Percentiles rank a stretch among this genome's conserved stretches.
Evolutionary conservation across 2,113 vertebrate species (phyloP).

Genomic region (Charadrius vociferus): DNA sequence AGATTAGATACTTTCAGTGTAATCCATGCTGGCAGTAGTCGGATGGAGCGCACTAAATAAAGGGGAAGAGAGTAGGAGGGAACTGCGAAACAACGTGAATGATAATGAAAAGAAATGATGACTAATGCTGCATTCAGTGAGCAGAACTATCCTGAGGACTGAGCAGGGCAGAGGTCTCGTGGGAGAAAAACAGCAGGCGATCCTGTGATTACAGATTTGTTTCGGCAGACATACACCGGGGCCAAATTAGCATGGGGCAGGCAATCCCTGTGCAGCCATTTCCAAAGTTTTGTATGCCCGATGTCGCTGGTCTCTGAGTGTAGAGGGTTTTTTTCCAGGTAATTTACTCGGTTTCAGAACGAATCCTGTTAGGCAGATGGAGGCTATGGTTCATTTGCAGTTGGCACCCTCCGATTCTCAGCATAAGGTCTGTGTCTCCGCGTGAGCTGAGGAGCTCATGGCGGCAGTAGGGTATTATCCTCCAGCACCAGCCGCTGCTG

Average conservation of each 20-base stretch:
- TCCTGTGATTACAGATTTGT: slow-evolving; percentile 20
- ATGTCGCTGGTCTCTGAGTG: background rate
- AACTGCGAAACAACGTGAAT: background rate
- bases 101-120: slow-evolving; percentile 36
- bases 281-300: background rate
- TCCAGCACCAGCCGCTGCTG: background rate
- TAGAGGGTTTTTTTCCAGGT: background rate
- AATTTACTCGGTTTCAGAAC: background rate
- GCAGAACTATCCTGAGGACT: slow-evolving; percentile 26
- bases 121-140: slow-evolving; percentile 21
- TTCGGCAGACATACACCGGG: accelerated
- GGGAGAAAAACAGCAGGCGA: background rate
- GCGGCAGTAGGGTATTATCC: background rate
- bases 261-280: background rate
- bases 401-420: background rate
- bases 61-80: slow-evolving; percentile 23
- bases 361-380: background rate
- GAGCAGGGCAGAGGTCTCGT: slow-evolving; percentile 35
- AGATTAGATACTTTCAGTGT: slow-evolving; percentile 8
- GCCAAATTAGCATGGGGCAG: background rate
- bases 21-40: slow-evolving; percentile 4
- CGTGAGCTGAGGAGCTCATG: background rate
- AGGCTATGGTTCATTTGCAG: background rate
- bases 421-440: background rate
- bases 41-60: slow-evolving; percentile 3